A percentile compares a stretch with the other conserved stretches of the same genome.
phyloP scores from a whole-genome alignment of 2,113 vertebrate species.

The Ochotona curzoniae region DNA sequence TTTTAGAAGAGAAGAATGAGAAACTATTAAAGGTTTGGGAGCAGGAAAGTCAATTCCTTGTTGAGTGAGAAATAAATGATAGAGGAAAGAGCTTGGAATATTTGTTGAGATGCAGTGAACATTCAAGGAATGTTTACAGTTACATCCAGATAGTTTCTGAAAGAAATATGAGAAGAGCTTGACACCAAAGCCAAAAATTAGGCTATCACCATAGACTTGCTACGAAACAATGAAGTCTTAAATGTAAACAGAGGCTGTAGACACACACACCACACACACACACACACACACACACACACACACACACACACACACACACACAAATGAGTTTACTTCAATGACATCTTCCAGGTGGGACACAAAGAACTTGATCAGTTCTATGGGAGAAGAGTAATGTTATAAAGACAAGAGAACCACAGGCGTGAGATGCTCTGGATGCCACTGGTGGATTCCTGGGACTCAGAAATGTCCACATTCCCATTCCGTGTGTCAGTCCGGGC shows the following conservation, averaged over 20 bases:
- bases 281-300: neutral
- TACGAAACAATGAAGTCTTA: neutral
- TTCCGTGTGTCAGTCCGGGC: neutral
- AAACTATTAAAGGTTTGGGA: neutral
- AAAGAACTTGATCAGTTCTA: neutral
- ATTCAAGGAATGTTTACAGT: neutral
- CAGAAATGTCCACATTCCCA: neutral
- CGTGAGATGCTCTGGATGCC: neutral
- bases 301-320: neutral
- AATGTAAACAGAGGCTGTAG: neutral
- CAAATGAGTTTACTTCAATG: neutral
- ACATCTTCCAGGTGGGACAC: neutral
- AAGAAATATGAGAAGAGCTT: neutral
- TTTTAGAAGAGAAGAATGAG: neutral
- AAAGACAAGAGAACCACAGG: neutral
- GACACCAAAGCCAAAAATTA: neutral
- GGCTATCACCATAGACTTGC: neutral
- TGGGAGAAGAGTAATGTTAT: neutral
- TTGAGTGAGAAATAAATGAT: neutral
- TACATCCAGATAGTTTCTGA: slow-evolving; percentile 3
- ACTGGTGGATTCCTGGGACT: neutral
- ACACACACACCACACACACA: neutral
- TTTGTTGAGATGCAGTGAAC: neutral
- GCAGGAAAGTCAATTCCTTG: neutral
- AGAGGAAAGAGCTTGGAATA: neutral